A percentile compares a stretch with the other conserved stretches of the same genome.
Conservation (phyloP, 2,113 vertebrate species). For the Zeus faber region DNA sequence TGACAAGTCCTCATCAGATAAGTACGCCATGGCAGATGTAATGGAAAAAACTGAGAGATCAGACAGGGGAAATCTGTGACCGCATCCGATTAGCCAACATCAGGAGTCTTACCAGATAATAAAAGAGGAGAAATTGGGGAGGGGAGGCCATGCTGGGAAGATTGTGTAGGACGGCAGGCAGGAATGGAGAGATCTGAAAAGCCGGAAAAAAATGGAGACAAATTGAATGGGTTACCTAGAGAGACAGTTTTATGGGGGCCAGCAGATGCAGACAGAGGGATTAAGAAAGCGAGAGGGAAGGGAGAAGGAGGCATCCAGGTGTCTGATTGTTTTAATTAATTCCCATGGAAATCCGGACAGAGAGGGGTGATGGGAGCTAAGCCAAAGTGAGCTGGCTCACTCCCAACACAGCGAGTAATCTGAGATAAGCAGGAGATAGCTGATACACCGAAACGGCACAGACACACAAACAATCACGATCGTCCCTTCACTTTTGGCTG, state of each 20-base stretch:
- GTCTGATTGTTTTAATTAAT: conserved; percentile 3
- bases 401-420: conserved; percentile 1
- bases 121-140: conserved; percentile 24
- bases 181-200: background rate
- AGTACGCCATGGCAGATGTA: conserved; percentile 46
- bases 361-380: background rate
- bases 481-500: too few species aligned
- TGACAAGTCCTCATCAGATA: conserved; percentile 49
- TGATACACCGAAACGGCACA: conserved; percentile 5
- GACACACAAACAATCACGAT: conserved; percentile 7
- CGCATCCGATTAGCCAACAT: conserved; percentile 63
- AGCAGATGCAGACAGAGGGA: background rate
- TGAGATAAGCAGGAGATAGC: conserved; percentile 6
- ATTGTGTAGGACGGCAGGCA: background rate
- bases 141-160: conserved; percentile 46
- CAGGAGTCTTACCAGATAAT: conserved; percentile 46
- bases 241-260: conserved; percentile 8
- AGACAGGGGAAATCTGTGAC: conserved; percentile 59
- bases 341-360: conserved; percentile 5
- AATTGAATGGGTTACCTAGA: conserved; percentile 19
- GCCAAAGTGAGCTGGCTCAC: conserved; percentile 22
- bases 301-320: background rate
- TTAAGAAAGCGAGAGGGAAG: background rate
- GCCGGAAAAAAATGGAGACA: conserved; percentile 11
- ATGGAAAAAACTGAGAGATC: conserved; percentile 62